Conservation (phyloP, 2,888 invertebrate species). For the Euphydryas editha region DNA sequence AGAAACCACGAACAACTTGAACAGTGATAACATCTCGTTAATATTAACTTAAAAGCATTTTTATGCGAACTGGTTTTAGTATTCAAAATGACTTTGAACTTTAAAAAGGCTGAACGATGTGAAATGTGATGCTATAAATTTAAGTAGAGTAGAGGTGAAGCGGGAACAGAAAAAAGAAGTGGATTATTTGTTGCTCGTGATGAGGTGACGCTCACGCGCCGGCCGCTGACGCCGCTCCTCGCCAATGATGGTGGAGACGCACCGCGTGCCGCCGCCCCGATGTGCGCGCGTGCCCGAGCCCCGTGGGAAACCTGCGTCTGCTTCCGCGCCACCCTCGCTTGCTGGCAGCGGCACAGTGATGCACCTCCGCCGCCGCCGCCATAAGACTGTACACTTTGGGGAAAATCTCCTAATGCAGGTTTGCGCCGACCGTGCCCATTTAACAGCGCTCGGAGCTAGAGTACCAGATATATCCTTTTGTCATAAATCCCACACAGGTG, state of each 20-base stretch:
- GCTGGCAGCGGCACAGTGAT: conserved; percentile 79
- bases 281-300: conserved; percentile 75
- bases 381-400: conserved; percentile 91
- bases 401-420: conserved; percentile 90
- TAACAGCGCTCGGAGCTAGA: conserved; percentile 77
- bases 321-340: conserved; percentile 83
- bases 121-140: conserved; percentile 49
- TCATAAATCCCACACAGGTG: conserved; percentile 75
- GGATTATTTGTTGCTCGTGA: conserved; percentile 55
- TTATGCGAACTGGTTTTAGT: conserved; percentile 21
- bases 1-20: neutral
- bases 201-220: conserved; percentile 79
- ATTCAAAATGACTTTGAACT: conserved; percentile 45
- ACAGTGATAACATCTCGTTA: neutral
- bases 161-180: conserved; percentile 46
- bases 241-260: conserved; percentile 83
- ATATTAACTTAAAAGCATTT: neutral
- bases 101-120: conserved; percentile 46
- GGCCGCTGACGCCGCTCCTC: conserved; percentile 79
- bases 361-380: conserved; percentile 87
- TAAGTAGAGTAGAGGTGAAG: conserved; percentile 48
- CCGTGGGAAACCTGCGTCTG: conserved; percentile 78
- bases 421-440: conserved; percentile 86
- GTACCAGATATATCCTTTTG: conserved; percentile 79
- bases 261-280: conserved; percentile 76